Percentiles rank a stretch among this genome's conserved stretches.
phyloP scores from a whole-genome alignment of 2,888 invertebrate genomes.

The Craniophora ligustri region DNA sequence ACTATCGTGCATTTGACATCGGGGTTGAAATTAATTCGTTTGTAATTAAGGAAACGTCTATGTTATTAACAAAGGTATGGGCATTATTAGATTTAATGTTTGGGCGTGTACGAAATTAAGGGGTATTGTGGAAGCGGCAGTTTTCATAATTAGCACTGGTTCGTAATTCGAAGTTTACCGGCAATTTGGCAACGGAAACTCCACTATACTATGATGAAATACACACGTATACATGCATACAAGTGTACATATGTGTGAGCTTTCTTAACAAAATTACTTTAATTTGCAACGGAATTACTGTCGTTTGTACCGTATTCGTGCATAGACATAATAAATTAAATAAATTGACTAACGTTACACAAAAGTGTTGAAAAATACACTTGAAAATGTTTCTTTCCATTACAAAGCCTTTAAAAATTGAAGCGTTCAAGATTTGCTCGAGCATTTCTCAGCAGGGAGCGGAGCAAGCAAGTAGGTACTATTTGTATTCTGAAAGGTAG shows the following conservation, averaged over 20 bases:
- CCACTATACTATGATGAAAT: no score
- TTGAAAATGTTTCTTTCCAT: conserved; percentile 19
- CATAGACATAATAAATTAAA: not conserved
- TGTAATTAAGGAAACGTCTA: conserved; percentile 2
- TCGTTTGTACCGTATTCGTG: no score
- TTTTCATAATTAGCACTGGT: no score
- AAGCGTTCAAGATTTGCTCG: conserved; percentile 21
- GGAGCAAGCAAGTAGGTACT: conserved; percentile 2
- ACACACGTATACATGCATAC: no score
- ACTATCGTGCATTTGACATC: conserved; percentile 13
- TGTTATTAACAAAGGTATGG: not conserved
- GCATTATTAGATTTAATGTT: not conserved
- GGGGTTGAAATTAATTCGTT: conserved; percentile 2
- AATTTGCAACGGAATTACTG: no score
- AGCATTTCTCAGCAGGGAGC: conserved; percentile 15
- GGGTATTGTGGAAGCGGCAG: no score
- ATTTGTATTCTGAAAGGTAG: conserved; percentile 24
- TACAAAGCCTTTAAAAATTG: conserved; percentile 25
- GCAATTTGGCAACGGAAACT: no score
- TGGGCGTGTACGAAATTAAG: not conserved
- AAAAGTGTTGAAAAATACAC: conserved; percentile 18
- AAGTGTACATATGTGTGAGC: no score
- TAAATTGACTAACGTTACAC: not conserved
- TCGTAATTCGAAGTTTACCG: no score
- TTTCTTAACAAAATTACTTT: no score